Percentiles rank a stretch among this genome's conserved stretches.
Conservation (phyloP, 2,888 invertebrate genomes). For the Eustalomyia histrio region DNA sequence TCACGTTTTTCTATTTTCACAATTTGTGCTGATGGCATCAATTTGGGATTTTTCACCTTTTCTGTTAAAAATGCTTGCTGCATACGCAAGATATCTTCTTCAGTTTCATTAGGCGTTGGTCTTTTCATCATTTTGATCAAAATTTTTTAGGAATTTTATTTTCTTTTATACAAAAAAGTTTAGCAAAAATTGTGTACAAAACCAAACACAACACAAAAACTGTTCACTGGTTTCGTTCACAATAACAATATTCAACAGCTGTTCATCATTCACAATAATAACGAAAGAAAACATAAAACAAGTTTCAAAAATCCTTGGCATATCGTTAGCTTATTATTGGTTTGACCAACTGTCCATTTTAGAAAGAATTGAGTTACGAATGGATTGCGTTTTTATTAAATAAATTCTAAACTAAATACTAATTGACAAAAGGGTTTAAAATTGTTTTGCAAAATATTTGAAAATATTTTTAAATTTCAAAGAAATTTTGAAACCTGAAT, state of each 20-base stretch:
- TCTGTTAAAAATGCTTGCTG: slow-evolving; percentile 85
- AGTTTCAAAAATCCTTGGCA: neutral
- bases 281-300: neutral
- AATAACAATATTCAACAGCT: neutral
- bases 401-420: too few species aligned
- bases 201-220: neutral
- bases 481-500: too few species aligned
- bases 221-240: neutral
- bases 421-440: too few species aligned
- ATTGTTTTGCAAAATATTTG: too few species aligned
- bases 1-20: slow-evolving; percentile 76
- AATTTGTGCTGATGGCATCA: slow-evolving; percentile 83
- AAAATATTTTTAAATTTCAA: too few species aligned
- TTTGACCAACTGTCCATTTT: too few species aligned
- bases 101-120: slow-evolving; percentile 85
- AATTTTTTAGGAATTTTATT: neutral
- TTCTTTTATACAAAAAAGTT: too few species aligned
- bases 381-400: too few species aligned
- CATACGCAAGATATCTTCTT: slow-evolving; percentile 87
- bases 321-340: too few species aligned
- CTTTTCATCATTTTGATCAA: slow-evolving; percentile 77
- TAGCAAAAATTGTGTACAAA: neutral
- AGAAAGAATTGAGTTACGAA: too few species aligned
- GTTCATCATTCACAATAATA: neutral
- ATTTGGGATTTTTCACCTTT: slow-evolving; percentile 81